These are phyloP conservation scores for Proteles cristata DNA, from an alignment of 2,113 vertebrate species.

Conservation along the genomic window DNA sequence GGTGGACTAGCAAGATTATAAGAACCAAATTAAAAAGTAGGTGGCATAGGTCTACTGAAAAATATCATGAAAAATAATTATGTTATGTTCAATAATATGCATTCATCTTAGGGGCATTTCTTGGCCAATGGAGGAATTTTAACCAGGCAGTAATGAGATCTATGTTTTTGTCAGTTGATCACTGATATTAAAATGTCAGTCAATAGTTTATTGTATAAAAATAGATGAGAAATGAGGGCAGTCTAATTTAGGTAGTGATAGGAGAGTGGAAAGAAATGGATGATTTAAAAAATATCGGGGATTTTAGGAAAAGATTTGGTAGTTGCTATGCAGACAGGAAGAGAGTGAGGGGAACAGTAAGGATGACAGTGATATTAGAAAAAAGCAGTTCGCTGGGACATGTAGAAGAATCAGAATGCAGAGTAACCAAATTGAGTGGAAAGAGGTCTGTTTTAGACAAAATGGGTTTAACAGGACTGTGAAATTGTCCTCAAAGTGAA, in stretches of 20 bases:
- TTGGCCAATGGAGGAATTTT: not conserved
- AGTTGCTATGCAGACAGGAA: not conserved
- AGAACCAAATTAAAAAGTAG: not conserved
- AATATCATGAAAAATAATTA: not conserved
- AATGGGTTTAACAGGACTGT: not conserved
- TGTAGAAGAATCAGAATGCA: not conserved
- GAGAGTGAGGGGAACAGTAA: rapidly evolving
- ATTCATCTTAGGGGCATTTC: not conserved
- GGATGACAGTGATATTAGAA: not conserved
- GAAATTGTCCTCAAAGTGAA: not conserved
- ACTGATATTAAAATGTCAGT: not conserved
- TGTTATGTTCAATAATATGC: not conserved
- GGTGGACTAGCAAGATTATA: not conserved
- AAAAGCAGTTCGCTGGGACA: not conserved
- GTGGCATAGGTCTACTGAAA: not conserved
- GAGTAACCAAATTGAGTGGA: not conserved
- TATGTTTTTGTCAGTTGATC: not conserved
- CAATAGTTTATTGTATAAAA: not conserved
- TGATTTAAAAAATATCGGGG: not conserved
- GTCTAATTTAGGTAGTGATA: not conserved
- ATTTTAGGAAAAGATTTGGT: not conserved
- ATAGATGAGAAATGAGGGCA: not conserved
- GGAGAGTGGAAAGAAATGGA: not conserved
- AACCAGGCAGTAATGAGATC: not conserved
- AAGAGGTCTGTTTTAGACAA: not conserved